phyloP scores from a whole-genome alignment of 2,113 vertebrate genomes.

The Eurystomus gularis region DNA sequence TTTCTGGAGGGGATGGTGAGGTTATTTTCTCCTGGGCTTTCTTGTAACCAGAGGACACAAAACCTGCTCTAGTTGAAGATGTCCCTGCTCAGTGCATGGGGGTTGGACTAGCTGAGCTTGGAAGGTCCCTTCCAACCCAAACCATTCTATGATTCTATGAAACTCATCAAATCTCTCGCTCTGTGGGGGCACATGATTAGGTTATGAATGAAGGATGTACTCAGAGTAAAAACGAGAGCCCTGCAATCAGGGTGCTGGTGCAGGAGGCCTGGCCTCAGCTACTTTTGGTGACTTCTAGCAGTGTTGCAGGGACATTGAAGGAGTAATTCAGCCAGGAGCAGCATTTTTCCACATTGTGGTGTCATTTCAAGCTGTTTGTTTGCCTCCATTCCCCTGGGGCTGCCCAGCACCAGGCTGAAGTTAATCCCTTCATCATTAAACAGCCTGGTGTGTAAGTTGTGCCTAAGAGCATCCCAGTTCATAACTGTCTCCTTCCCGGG shows the following conservation, averaged over 20 bases:
- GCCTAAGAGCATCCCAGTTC: not conserved
- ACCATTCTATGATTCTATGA: not conserved
- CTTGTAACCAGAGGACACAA: not conserved
- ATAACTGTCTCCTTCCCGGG: not conserved
- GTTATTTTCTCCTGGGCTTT: not conserved
- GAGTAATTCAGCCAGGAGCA: not conserved
- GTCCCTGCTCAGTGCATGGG: not conserved
- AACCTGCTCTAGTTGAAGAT: not conserved
- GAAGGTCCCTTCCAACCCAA: not conserved
- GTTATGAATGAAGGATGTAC: not conserved
- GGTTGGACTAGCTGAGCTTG: not conserved
- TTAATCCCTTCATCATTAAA: not conserved
- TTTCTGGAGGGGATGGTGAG: too few species aligned
- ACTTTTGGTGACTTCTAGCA: not conserved
- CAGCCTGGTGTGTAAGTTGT: not conserved
- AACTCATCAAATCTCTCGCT: not conserved
- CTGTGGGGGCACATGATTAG: accelerated
- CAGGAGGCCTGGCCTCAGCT: not conserved
- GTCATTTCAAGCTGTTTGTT: not conserved
- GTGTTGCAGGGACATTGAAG: not conserved
- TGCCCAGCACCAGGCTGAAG: not conserved
- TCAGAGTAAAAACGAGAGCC: not conserved
- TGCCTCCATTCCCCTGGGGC: not conserved
- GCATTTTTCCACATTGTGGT: not conserved
- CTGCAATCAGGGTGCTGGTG: not conserved